Percentiles rank a stretch among this genome's conserved stretches.
These are phyloP conservation scores for Gambusia yucatana DNA, from an alignment of 2,797 vertebrate genomes.

Conservation along the genomic window DNA sequence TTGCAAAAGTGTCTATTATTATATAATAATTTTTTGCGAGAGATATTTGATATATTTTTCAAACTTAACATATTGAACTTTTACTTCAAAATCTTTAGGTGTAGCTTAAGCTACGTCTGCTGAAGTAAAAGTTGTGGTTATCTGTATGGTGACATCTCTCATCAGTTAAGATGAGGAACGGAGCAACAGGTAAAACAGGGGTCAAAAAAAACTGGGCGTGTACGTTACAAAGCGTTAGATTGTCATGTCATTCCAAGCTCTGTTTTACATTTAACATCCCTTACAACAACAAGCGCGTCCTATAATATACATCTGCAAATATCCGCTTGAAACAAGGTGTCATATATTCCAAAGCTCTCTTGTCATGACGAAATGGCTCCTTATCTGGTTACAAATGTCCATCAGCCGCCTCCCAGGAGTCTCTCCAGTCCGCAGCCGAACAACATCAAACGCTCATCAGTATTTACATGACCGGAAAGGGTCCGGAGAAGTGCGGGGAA, in stretches of 20 bases:
- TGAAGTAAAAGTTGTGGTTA: not conserved
- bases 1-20: not conserved
- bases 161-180: constrained; percentile 36
- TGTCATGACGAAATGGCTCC: constrained; percentile 49
- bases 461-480: constrained; percentile 64
- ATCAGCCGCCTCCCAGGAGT: constrained; percentile 57
- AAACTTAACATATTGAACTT: not conserved
- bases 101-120: not conserved
- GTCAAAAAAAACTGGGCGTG: constrained; percentile 24
- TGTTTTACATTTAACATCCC: not conserved
- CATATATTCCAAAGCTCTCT: constrained; percentile 30
- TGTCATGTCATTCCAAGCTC: not conserved
- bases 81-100: not conserved
- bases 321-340: constrained; percentile 17
- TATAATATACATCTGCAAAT: constrained; percentile 3
- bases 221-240: not conserved
- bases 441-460: constrained; percentile 67
- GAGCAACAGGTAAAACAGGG: constrained; percentile 48
- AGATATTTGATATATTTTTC: not conserved
- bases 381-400: constrained; percentile 65
- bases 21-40: not conserved
- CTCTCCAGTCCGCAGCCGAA: constrained; percentile 44
- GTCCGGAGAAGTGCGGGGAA: constrained; percentile 50
- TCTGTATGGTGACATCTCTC: constrained; percentile 8
- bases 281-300: constrained; percentile 3